A percentile compares a stretch with the other conserved stretches of the same genome.
Evolutionary conservation across 2,888 invertebrate species (phyloP).

Genomic region (Autographa pulchrina): DNA sequence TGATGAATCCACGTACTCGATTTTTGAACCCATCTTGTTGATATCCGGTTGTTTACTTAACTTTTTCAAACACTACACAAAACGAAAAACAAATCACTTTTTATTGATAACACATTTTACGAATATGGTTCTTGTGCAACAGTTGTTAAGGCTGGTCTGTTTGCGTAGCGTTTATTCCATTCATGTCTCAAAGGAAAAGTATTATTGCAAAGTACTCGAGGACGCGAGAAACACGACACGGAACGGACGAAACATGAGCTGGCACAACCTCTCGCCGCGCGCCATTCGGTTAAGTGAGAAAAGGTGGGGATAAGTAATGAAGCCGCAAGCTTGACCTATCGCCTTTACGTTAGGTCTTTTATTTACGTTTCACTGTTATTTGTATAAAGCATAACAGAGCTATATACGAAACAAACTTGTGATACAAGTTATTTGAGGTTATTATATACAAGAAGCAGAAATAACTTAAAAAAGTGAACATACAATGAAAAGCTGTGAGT

Average conservation of each 20-base stretch:
- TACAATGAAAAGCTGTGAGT: not conserved
- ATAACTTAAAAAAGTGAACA: not conserved
- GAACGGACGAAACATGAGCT: slow-evolving; percentile 69
- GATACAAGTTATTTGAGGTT: not conserved
- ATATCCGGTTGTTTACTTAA: slow-evolving; percentile 74
- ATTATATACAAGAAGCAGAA: not conserved
- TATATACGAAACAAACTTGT: not conserved
- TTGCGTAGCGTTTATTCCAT: slow-evolving; percentile 69
- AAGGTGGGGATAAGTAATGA: slow-evolving; percentile 82
- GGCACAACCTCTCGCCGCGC: slow-evolving; percentile 82
- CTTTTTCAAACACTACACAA: slow-evolving; percentile 64
- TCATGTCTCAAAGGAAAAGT: slow-evolving; percentile 76
- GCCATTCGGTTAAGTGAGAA: slow-evolving; percentile 77
- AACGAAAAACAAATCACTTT: slow-evolving; percentile 58
- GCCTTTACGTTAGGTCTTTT: slow-evolving; percentile 58
- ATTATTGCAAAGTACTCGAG: slow-evolving; percentile 72
- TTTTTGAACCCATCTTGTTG: slow-evolving; percentile 95
- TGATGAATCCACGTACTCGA: slow-evolving; percentile 97
- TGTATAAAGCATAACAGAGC: not conserved
- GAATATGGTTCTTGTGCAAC: slow-evolving; percentile 41
- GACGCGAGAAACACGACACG: slow-evolving; percentile 82
- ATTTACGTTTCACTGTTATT: slow-evolving; percentile 46
- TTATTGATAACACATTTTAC: slow-evolving; percentile 72
- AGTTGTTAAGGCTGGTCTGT: slow-evolving; percentile 56
- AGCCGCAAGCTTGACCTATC: slow-evolving; percentile 79